phyloP scores from a whole-genome alignment of 2,113 vertebrate genomes.

The Prochilodus magdalenae region DNA sequence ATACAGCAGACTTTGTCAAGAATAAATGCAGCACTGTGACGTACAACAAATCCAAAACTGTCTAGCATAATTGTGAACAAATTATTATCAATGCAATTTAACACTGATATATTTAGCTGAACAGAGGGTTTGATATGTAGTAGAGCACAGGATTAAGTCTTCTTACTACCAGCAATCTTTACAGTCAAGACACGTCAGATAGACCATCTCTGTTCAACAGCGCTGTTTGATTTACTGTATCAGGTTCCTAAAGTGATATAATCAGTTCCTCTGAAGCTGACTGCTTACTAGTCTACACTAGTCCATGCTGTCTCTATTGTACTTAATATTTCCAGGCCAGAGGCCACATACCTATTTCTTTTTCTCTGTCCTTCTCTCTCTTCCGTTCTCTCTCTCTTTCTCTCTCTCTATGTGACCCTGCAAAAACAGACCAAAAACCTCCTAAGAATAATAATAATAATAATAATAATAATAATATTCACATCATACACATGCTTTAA shows the following conservation, averaged over 20 bases:
- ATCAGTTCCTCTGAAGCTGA: constrained; percentile 43
- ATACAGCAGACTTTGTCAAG: neutral
- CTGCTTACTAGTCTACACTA: constrained; percentile 21
- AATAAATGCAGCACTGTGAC: neutral
- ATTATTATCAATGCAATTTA: too few relatives aligned
- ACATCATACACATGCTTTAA: too few relatives aligned
- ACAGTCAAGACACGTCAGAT: constrained; percentile 1
- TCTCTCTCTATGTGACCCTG: too few relatives aligned
- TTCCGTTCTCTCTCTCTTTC: constrained; percentile 17
- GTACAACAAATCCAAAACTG: neutral
- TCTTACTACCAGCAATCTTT: neutral
- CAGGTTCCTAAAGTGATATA: constrained; percentile 27
- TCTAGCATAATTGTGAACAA: neutral
- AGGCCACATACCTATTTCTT: neutral
- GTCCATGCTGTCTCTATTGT: constrained; percentile 36
- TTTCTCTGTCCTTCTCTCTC: neutral
- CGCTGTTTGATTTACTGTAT: constrained; percentile 40
- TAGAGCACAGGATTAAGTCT: neutral
- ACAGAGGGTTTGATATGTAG: neutral
- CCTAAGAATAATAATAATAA: too few relatives aligned
- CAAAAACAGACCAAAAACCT: neutral
- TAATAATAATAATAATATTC: too few relatives aligned
- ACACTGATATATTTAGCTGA: neutral
- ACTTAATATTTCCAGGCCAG: constrained; percentile 38
- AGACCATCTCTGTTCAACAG: neutral